phyloP scores from a whole-genome alignment of 2,888 invertebrate species.

The Lithodes maja region DNA sequence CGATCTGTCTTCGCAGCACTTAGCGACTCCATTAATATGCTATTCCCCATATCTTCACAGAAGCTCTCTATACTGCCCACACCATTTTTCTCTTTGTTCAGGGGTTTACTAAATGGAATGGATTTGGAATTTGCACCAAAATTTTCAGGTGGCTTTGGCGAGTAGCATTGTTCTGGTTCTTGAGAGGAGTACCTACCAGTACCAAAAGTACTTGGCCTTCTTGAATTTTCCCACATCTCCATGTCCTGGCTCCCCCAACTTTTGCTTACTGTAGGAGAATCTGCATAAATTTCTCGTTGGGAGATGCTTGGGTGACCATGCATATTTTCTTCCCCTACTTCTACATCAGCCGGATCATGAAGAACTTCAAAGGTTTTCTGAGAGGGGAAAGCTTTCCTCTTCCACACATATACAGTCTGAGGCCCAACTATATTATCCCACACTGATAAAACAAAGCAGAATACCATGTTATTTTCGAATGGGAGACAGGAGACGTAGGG shows the following conservation, averaged over 20 bases:
- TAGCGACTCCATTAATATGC: conserved; percentile 20
- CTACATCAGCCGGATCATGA: conserved; percentile 34
- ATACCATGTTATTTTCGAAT: conserved; percentile 69
- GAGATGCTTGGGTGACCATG: background rate
- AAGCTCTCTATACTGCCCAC: conserved; percentile 12
- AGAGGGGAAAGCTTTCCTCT: conserved; percentile 60
- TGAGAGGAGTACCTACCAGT: no score
- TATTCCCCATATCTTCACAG: conserved; percentile 34
- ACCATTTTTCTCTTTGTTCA: background rate
- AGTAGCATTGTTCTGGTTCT: conserved; percentile 15
- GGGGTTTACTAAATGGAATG: background rate
- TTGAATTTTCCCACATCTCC: background rate
- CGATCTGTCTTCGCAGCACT: background rate
- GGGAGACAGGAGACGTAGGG: conserved; percentile 67
- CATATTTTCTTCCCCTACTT: conserved; percentile 37
- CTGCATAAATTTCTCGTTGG: background rate
- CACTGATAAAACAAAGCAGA: conserved; percentile 69
- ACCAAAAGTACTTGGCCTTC: conserved; percentile 17
- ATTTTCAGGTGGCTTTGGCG: conserved; percentile 4
- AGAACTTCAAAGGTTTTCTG: conserved; percentile 58
- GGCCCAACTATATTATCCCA: conserved; percentile 70
- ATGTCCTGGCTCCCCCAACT: background rate
- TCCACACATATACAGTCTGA: conserved; percentile 70
- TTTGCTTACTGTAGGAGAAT: background rate
- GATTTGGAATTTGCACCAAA: background rate